These are phyloP conservation scores for Lagopus muta DNA, from an alignment of 2,113 vertebrate species.

Conservation along the genomic window DNA sequence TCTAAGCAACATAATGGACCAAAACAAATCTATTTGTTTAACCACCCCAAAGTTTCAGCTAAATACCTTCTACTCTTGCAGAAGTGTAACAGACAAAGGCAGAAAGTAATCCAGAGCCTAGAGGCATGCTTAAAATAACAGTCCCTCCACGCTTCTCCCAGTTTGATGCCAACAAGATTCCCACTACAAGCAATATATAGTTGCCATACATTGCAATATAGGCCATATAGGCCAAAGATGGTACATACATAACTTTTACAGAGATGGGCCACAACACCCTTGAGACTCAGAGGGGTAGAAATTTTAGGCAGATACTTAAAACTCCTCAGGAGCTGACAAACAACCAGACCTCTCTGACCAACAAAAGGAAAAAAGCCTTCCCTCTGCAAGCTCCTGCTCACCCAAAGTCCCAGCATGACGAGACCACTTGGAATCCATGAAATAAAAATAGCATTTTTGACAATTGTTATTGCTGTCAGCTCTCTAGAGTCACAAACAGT, in stretches of 20 bases:
- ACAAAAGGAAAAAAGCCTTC: background rate
- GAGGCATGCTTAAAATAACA: background rate
- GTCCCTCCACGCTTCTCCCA: background rate
- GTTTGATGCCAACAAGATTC: background rate
- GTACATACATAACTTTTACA: background rate
- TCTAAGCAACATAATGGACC: background rate
- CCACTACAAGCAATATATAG: background rate
- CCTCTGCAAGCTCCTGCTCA: background rate
- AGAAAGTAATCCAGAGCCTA: background rate
- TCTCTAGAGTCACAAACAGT: background rate
- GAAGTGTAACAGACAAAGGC: background rate
- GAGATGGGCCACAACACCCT: background rate
- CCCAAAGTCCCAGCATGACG: background rate
- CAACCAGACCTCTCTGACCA: background rate
- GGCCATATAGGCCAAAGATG: background rate
- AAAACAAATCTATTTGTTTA: background rate
- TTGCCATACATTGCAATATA: background rate
- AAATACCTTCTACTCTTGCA: background rate
- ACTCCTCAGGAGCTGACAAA: background rate
- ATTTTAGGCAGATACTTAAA: background rate
- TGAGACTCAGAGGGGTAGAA: background rate
- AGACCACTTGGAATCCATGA: accelerated
- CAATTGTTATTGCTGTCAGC: background rate
- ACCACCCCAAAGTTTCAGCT: background rate
- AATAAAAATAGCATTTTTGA: background rate